These are phyloP conservation scores for Aleiodes leptofemur DNA, from an alignment of 2,888 invertebrate genomes.

Conservation along the genomic window DNA sequence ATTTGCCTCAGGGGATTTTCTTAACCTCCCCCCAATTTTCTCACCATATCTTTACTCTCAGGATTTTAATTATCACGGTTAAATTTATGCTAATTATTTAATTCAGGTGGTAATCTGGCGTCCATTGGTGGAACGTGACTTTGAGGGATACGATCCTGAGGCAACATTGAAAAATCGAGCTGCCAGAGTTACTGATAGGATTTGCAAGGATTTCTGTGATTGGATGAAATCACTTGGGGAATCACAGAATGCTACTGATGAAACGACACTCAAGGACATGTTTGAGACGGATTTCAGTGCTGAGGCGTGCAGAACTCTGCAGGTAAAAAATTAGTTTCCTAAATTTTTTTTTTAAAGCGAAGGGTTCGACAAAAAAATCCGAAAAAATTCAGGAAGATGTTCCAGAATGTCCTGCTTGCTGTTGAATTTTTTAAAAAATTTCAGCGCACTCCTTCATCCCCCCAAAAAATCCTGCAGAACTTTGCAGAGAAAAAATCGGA, in stretches of 20 bases:
- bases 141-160: conserved; percentile 69
- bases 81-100: too few species aligned
- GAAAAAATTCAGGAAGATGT: too few species aligned
- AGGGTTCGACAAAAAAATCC: conserved; percentile 73
- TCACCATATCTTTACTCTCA: too few species aligned
- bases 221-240: conserved; percentile 78
- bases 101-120: conserved; percentile 68
- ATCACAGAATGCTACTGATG: conserved; percentile 75
- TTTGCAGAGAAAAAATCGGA: too few species aligned
- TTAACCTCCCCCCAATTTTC: too few species aligned
- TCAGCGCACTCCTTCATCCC: too few species aligned
- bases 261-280: conserved; percentile 78
- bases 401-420: too few species aligned
- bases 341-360: background rate
- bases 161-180: conserved; percentile 68
- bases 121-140: conserved; percentile 62
- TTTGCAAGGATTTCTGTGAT: conserved; percentile 78
- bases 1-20: too few species aligned
- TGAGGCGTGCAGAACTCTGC: conserved; percentile 67
- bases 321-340: conserved; percentile 57
- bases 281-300: conserved; percentile 76
- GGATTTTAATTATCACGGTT: too few species aligned
- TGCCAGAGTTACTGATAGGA: conserved; percentile 66
- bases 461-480: too few species aligned
- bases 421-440: too few species aligned